phyloP scores from a whole-genome alignment of 2,797 vertebrate genomes.

The Enteromius unitaeniatus region DNA sequence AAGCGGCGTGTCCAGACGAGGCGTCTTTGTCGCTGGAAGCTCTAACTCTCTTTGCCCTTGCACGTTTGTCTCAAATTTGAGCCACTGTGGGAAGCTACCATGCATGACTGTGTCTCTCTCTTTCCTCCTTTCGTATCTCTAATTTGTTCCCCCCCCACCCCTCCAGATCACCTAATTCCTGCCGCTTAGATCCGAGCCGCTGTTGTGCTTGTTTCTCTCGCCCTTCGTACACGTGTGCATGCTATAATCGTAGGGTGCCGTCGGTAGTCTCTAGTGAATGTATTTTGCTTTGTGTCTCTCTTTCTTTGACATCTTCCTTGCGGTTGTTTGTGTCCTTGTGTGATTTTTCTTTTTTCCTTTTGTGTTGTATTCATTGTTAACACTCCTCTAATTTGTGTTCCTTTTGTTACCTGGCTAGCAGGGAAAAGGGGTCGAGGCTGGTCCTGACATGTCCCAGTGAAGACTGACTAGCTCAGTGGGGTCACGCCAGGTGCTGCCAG shows the following conservation, averaged over 20 bases:
- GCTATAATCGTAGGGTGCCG: slow-evolving; percentile 36
- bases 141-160: background rate
- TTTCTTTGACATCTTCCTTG: background rate
- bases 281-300: background rate
- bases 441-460: slow-evolving; percentile 95
- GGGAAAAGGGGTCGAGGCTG: slow-evolving; percentile 93
- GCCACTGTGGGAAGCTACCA: slow-evolving; percentile 55
- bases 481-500: slow-evolving; percentile 89
- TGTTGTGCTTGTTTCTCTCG: slow-evolving; percentile 58
- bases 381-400: slow-evolving; percentile 92
- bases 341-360: slow-evolving; percentile 43
- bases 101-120: slow-evolving; percentile 64
- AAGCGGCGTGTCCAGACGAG: slow-evolving; percentile 65
- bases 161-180: background rate
- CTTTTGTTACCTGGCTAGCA: slow-evolving; percentile 99
- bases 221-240: slow-evolving; percentile 64
- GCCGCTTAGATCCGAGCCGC: background rate
- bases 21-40: slow-evolving; percentile 66
- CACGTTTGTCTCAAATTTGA: slow-evolving; percentile 69
- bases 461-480: slow-evolving; percentile 88
- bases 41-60: slow-evolving; percentile 72
- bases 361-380: slow-evolving; percentile 71
- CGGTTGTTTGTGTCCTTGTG: slow-evolving; percentile 28
- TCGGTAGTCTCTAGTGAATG: slow-evolving; percentile 28
- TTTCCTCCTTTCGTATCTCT: background rate